Conservation (phyloP, 1,140 invertebrate genomes). For the Zaprionus capensis region DNA sequence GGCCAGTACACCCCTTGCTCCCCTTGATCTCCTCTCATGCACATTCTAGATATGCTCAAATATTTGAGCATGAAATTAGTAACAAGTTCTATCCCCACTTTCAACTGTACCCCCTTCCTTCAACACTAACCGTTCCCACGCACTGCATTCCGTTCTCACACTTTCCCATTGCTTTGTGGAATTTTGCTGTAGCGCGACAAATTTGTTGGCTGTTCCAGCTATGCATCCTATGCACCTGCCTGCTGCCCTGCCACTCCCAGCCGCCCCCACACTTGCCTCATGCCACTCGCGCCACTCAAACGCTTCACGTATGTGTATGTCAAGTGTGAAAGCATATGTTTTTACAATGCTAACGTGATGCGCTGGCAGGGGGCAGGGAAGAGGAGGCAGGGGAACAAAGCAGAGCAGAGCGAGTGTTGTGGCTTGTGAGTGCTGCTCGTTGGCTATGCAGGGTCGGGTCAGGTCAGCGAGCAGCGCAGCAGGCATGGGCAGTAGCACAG, state of each 20-base stretch:
- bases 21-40: too few relatives aligned
- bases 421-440: constrained; percentile 40
- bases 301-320: constrained; percentile 38
- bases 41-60: not conserved
- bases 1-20: too few relatives aligned
- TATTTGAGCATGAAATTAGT: not conserved
- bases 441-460: not conserved
- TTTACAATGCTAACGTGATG: constrained; percentile 65
- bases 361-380: not conserved
- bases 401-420: constrained; percentile 36
- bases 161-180: not conserved
- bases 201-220: constrained; percentile 28
- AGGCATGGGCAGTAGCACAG: not conserved
- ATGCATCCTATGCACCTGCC: constrained; percentile 33
- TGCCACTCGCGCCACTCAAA: not conserved
- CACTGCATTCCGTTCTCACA: not conserved
- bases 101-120: not conserved
- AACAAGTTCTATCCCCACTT: not conserved
- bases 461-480: not conserved
- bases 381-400: constrained; percentile 1
- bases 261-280: not conserved
- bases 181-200: constrained; percentile 2
- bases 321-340: constrained; percentile 81
- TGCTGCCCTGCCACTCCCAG: not conserved
- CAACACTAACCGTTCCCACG: not conserved